phyloP scores from a whole-genome alignment of 1,140 invertebrate genomes.

The Anastrepha obliqua region DNA sequence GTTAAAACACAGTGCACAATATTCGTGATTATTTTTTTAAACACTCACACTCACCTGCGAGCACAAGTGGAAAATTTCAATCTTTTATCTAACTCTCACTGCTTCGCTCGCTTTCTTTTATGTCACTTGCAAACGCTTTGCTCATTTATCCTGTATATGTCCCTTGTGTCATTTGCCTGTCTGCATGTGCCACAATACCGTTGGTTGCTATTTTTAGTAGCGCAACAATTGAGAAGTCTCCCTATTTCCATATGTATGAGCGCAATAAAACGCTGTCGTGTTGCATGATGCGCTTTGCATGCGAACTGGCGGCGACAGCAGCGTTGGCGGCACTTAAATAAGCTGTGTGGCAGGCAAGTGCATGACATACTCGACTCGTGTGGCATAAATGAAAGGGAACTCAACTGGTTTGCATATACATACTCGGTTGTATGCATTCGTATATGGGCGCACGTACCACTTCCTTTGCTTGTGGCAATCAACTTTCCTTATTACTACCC shows the following conservation, averaged over 20 bases:
- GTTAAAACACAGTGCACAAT: neutral
- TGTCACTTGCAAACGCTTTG: neutral
- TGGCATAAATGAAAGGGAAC: neutral
- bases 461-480: neutral
- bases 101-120: too few relatives aligned
- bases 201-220: constrained; percentile 3
- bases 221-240: neutral
- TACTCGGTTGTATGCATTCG: neutral
- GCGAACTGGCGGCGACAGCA: neutral
- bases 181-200: neutral
- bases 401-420: neutral
- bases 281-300: neutral
- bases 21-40: neutral
- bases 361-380: neutral
- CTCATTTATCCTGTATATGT: neutral
- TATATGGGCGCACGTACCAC: neutral
- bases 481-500: constrained; percentile 17
- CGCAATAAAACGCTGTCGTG: neutral
- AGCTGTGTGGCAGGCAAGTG: neutral
- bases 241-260: neutral
- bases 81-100: neutral
- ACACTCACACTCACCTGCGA: neutral
- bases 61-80: neutral
- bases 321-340: neutral
- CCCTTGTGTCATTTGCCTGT: neutral